Conservation (phyloP, 2,797 vertebrate species). For the Pygocentrus nattereri region DNA sequence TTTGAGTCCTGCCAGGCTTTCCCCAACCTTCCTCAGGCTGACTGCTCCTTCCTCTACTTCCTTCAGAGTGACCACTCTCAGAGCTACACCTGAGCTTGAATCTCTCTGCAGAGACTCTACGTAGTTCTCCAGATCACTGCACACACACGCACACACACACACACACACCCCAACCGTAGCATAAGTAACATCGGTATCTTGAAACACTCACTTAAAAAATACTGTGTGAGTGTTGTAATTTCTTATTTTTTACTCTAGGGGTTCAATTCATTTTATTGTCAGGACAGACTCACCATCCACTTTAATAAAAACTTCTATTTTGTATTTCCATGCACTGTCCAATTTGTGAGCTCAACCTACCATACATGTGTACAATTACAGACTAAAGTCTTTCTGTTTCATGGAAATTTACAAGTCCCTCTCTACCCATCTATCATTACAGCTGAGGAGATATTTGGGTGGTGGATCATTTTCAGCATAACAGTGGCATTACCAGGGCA, state of each 20-base stretch:
- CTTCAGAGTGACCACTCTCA: conserved; percentile 85
- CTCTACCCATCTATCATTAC: too few relatives aligned
- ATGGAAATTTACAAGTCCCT: too few relatives aligned
- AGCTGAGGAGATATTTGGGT: too few relatives aligned
- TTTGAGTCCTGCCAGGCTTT: conserved; percentile 93
- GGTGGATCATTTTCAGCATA: too few relatives aligned
- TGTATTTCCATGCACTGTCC: not conserved
- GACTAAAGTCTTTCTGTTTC: not conserved
- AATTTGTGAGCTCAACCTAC: not conserved
- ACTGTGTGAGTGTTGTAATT: not conserved
- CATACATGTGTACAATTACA: not conserved
- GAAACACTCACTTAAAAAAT: too few relatives aligned
- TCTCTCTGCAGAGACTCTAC: conserved; percentile 89
- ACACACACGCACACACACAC: not conserved
- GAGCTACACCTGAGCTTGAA: conserved; percentile 64
- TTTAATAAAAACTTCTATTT: not conserved
- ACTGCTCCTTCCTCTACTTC: conserved; percentile 94
- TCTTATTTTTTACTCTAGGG: not conserved
- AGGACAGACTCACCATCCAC: not conserved
- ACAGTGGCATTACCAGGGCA: too few relatives aligned
- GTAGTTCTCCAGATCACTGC: conserved; percentile 92
- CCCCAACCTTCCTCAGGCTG: conserved; percentile 91
- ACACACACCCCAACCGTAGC: not conserved
- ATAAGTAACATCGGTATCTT: not conserved
- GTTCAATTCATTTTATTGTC: not conserved